These are phyloP conservation scores for Pseudorasbora parva DNA, from an alignment of 2,113 vertebrate species.

Conservation along the genomic window DNA sequence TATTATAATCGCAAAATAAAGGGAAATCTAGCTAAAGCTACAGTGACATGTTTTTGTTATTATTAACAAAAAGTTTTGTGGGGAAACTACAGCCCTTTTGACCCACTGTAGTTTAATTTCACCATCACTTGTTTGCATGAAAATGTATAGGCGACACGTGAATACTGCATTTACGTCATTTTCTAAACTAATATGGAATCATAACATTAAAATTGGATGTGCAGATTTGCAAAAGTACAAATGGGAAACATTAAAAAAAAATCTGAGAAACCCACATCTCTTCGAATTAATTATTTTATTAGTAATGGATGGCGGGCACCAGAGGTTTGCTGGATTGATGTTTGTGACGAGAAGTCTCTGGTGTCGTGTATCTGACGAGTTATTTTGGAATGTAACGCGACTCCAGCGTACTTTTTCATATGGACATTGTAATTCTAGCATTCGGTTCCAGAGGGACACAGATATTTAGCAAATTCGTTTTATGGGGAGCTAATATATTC, in stretches of 20 bases:
- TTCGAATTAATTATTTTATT: neutral
- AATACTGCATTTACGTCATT: neutral
- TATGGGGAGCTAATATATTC: conserved; percentile 33
- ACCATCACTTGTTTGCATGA: neutral
- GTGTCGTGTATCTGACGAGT: conserved; percentile 58
- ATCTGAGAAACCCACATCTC: neutral
- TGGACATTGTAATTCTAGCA: conserved; percentile 58
- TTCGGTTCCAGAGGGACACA: conserved; percentile 47
- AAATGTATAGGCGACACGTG: neutral
- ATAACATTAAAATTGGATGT: neutral
- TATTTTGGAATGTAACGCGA: conserved; percentile 60
- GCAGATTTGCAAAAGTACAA: neutral
- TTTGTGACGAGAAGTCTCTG: conserved; percentile 54
- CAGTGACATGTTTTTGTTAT: neutral
- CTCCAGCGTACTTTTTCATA: conserved; percentile 57
- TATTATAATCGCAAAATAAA: neutral
- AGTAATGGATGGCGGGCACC: conserved; percentile 28
- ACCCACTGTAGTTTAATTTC: neutral
- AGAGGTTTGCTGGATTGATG: conserved; percentile 52
- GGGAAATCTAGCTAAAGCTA: neutral
- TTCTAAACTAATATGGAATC: neutral
- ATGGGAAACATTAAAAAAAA: neutral
- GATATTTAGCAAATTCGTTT: conserved; percentile 48
- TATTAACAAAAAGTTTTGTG: neutral
- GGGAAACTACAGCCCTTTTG: neutral